Conservation (phyloP, 1,140 invertebrate genomes). For the Leptinotarsa lineolata region DNA sequence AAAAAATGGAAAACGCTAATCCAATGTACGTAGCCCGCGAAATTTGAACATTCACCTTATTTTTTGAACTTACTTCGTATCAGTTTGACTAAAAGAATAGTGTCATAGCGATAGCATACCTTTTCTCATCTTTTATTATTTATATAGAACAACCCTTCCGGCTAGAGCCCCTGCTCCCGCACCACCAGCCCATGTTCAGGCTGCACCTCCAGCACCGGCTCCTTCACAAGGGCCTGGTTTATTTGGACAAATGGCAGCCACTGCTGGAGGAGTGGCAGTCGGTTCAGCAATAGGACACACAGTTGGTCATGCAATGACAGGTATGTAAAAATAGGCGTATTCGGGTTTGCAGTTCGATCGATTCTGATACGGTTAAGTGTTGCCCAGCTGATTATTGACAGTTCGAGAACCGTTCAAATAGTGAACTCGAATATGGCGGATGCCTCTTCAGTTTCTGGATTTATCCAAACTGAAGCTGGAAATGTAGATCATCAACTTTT, state of each 20-base stretch:
- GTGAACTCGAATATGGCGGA: no score
- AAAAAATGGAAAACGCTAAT: no score
- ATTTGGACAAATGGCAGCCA: constrained; percentile 88
- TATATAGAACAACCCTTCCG: constrained; percentile 51
- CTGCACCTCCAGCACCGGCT: constrained; percentile 59
- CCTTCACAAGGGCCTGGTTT: constrained; percentile 70
- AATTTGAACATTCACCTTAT: no score
- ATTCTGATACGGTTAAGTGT: background rate
- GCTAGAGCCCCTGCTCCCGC: constrained; percentile 57
- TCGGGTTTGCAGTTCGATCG: background rate
- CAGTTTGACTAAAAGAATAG: no score
- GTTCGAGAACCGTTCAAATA: no score
- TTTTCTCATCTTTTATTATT: constrained; percentile 16
- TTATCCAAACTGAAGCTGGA: no score
- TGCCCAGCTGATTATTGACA: no score
- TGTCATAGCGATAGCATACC: no score
- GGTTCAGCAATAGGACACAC: constrained; percentile 87
- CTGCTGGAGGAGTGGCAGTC: constrained; percentile 86
- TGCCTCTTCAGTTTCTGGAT: no score
- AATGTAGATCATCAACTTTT: no score
- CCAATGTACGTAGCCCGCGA: no score
- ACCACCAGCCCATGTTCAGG: constrained; percentile 59
- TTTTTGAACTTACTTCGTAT: no score
- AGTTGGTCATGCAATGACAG: constrained; percentile 82
- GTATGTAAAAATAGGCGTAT: constrained; percentile 31